Percentiles rank a stretch among this genome's conserved stretches.
phyloP scores from a whole-genome alignment of 2,113 vertebrate genomes.

The Acinonyx jubatus region DNA sequence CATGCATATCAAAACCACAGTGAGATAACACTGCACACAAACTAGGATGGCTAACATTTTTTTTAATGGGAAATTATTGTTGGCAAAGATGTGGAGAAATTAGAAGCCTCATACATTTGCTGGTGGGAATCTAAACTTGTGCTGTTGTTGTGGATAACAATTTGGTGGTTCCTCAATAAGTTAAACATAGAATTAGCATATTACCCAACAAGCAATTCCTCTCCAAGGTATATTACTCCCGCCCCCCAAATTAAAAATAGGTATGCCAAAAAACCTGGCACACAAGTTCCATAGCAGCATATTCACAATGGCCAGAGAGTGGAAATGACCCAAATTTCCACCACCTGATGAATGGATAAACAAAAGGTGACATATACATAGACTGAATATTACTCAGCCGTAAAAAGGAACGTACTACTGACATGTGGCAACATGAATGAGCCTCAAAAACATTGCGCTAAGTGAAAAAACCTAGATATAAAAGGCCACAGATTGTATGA shows the following conservation, averaged over 20 bases:
- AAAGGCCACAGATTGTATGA: not conserved
- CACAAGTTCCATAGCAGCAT: not conserved
- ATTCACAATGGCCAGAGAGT: not conserved
- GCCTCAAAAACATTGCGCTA: not conserved
- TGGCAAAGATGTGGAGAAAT: not conserved
- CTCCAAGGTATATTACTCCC: not conserved
- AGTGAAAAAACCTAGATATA: not conserved
- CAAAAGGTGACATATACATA: not conserved
- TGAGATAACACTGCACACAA: not conserved
- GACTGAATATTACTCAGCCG: not conserved
- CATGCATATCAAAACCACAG: not conserved
- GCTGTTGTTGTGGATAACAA: not conserved
- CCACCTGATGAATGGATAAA: not conserved
- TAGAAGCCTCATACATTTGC: not conserved
- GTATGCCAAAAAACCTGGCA: not conserved
- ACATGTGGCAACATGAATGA: not conserved
- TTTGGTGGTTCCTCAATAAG: not conserved
- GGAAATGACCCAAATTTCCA: not conserved
- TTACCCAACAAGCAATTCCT: not conserved
- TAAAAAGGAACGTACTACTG: not conserved
- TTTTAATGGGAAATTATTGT: not conserved
- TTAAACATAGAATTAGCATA: not conserved
- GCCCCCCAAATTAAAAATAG: not conserved
- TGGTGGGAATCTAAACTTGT: not conserved
- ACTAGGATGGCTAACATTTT: not conserved